Conservation (phyloP, 1,140 invertebrate genomes). For the Musca domestica region DNA sequence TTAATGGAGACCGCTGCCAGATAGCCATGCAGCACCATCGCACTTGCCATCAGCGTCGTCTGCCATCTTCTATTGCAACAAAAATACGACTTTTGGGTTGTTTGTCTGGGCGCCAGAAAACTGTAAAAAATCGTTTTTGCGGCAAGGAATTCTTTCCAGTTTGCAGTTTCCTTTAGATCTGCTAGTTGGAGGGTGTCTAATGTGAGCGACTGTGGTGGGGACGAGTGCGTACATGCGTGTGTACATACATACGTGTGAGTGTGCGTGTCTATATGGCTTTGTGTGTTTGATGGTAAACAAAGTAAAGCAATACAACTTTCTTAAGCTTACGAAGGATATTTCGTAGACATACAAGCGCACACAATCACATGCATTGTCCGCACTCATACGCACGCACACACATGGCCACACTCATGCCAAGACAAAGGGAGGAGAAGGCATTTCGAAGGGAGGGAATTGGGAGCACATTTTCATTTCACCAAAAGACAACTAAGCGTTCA, state of each 20-base stretch:
- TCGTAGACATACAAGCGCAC: not conserved
- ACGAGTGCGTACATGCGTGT: too few species aligned
- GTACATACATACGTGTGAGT: not conserved
- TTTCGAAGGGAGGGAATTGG: not conserved
- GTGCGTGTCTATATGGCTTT: not conserved
- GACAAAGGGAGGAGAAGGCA: not conserved
- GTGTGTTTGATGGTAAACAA: conserved; percentile 10
- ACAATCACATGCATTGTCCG: too few species aligned
- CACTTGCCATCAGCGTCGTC: too few species aligned
- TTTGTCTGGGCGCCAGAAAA: too few species aligned
- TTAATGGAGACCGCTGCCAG: too few species aligned
- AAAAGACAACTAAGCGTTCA: not conserved
- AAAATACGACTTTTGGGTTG: too few species aligned
- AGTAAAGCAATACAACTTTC: conserved; percentile 18
- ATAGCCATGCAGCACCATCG: too few species aligned
- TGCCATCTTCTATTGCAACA: too few species aligned
- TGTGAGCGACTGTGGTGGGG: too few species aligned
- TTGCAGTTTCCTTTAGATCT: not conserved
- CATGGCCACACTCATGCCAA: not conserved
- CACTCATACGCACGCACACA: not conserved
- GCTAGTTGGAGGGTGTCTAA: too few species aligned
- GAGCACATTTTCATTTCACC: conserved; percentile 9
- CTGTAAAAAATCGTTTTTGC: too few species aligned
- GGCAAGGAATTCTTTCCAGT: conserved; percentile 4
- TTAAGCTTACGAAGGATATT: not conserved